These are phyloP conservation scores for Agrochola macilenta DNA, from an alignment of 2,888 invertebrate species.

Conservation along the genomic window DNA sequence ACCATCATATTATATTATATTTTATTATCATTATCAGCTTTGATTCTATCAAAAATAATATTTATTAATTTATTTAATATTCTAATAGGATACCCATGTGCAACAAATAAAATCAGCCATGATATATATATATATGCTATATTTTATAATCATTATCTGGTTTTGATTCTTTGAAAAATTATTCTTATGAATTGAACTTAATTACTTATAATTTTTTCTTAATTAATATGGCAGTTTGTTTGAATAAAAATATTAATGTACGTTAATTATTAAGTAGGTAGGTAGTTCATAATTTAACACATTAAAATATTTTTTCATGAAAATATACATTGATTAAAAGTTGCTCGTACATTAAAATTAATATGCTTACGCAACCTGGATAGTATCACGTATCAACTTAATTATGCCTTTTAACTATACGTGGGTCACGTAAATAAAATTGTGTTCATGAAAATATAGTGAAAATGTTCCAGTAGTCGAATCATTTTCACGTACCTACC, in stretches of 20 bases:
- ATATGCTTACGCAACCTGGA: background rate
- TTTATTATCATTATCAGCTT: background rate
- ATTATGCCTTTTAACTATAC: background rate
- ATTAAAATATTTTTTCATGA: background rate
- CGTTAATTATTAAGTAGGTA: background rate
- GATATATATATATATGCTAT: too few species aligned
- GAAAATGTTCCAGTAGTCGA: background rate
- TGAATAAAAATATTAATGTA: background rate
- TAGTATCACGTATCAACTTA: constrained; percentile 5
- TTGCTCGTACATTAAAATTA: constrained; percentile 5
- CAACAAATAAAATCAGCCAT: background rate
- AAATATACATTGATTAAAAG: constrained; percentile 1
- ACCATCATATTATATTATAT: background rate
- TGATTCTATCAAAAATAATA: background rate
- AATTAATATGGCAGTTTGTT: constrained; percentile 8
- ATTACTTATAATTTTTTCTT: background rate
- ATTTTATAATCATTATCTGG: too few species aligned
- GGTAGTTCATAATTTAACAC: background rate
- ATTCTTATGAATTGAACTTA: background rate
- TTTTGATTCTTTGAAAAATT: background rate
- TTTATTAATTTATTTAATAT: too few species aligned
- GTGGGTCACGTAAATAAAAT: constrained; percentile 12
- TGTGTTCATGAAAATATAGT: background rate
- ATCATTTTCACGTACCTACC: background rate
- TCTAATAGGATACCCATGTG: background rate